Conservation (phyloP, 2,113 vertebrate species). For the Bungarus multicinctus region DNA sequence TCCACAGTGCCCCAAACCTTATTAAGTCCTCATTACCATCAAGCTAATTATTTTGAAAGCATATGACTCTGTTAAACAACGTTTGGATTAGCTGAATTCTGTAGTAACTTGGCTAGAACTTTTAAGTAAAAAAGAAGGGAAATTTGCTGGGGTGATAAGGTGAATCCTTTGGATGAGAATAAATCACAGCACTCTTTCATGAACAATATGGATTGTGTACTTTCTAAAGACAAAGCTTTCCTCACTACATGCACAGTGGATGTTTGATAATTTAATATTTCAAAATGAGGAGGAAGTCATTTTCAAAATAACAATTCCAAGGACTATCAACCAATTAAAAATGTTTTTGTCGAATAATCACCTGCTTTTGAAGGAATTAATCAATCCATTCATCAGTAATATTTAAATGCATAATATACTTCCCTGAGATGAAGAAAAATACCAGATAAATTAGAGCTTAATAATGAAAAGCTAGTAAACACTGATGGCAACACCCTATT, state of each 20-base stretch:
- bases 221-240: neutral
- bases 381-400: neutral
- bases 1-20: constrained; percentile 54
- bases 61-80: constrained; percentile 59
- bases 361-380: neutral
- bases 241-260: neutral
- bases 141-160: neutral
- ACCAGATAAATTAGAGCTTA: neutral
- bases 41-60: constrained; percentile 71
- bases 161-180: constrained; percentile 35
- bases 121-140: constrained; percentile 28
- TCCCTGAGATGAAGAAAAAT: neutral
- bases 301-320: neutral
- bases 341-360: constrained; percentile 22
- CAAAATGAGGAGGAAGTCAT: neutral
- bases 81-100: constrained; percentile 46
- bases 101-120: constrained; percentile 54
- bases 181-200: constrained; percentile 24
- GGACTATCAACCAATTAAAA: neutral
- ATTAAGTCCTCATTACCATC: constrained; percentile 62
- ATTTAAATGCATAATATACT: neutral
- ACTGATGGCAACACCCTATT: neutral
- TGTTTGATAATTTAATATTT: constrained; percentile 46
- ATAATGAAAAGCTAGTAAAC: neutral
- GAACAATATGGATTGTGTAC: constrained; percentile 2